Base-by-base conservation (phyloP, 2,797 vertebrate genomes). In the Danio tinwini region DNA sequence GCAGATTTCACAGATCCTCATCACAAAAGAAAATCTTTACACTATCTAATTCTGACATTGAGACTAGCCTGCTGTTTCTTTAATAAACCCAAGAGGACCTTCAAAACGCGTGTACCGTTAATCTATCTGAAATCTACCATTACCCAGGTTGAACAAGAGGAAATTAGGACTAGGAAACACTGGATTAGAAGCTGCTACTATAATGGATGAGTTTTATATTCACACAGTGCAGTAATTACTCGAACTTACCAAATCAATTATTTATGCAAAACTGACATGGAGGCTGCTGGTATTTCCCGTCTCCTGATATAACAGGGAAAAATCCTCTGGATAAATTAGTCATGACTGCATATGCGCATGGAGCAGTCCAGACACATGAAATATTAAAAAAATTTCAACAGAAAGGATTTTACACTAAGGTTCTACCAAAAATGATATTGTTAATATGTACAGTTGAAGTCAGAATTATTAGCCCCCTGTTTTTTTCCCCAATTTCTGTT, bases 291-390 rank as follows among this genome's bases (percentile, higher is more conserved):
- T 78, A 83, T 83, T 65, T 77, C 88, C 76, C 11, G 61, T 74
- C 59, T 80, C 40, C 63, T 82, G 67, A 42, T 81, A 86, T 85
- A 63, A 81, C 49, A 72, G 74, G 87, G 82, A 90, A 91, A 82
- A 88, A 85, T 89, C 89, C 88, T 86, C 45, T 70, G 80, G 79
- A 91, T 93, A 75, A 93, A 93, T 94, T 85, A 94, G 86, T 93
- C 80, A 94, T 93, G 87, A 91, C 72, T 82, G 81, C 87, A 87
- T 92, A 87, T 89, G 90, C 89, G 91, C 90, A 86, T 88, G 88
- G 87, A 88, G 88, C 90, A 91, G 90, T 86, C 86, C 40, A 90
- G 84, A 81, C 83, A 89, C 74, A 85, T 93, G 12, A 92, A 94
- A 93, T 93, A 93, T 93, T 91, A 85, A 93, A 52, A 52, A 79